These are phyloP conservation scores for Odontocolon sp. DNA, from an alignment of 2,888 invertebrate species.

Conservation along the genomic window DNA sequence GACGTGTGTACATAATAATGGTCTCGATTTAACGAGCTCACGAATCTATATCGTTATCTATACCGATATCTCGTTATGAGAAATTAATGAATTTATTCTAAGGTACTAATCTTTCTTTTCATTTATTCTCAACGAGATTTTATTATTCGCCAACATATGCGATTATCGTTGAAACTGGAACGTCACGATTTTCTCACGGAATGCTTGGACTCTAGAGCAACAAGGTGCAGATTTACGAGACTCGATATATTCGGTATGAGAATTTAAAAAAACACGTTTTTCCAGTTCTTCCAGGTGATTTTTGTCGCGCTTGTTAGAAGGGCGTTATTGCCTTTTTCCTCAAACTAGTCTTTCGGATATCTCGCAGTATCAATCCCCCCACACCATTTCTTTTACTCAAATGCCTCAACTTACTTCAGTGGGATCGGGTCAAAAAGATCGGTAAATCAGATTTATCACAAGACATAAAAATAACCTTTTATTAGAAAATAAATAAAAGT, in stretches of 20 bases:
- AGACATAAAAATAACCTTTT: slow-evolving; percentile 76
- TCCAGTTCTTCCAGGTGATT: slow-evolving; percentile 38
- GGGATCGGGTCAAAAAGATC: not conserved
- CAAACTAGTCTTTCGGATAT: slow-evolving; percentile 20
- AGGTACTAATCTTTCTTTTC: not conserved
- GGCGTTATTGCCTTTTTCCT: slow-evolving; percentile 15
- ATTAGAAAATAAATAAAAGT: slow-evolving; percentile 80
- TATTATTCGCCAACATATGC: not conserved
- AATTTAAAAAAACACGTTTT: slow-evolving; percentile 39
- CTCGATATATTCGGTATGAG: not conserved
- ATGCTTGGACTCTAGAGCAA: not conserved
- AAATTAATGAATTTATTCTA: not conserved
- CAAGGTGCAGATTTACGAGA: slow-evolving; percentile 12
- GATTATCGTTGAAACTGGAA: slow-evolving; percentile 12
- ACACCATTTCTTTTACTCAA: not conserved
- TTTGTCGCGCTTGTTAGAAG: slow-evolving; percentile 24
- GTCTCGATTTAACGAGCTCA: slow-evolving; percentile 9
- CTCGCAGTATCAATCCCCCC: not conserved
- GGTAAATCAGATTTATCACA: slow-evolving; percentile 71
- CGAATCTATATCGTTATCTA: not conserved
- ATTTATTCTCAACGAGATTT: not conserved
- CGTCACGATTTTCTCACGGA: slow-evolving; percentile 1
- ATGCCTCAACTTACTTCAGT: not conserved
- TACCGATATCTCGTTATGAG: not conserved
- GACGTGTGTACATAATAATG: not conserved